phyloP scores from a whole-genome alignment of 2,113 vertebrate species.

The Arenaria interpres region DNA sequence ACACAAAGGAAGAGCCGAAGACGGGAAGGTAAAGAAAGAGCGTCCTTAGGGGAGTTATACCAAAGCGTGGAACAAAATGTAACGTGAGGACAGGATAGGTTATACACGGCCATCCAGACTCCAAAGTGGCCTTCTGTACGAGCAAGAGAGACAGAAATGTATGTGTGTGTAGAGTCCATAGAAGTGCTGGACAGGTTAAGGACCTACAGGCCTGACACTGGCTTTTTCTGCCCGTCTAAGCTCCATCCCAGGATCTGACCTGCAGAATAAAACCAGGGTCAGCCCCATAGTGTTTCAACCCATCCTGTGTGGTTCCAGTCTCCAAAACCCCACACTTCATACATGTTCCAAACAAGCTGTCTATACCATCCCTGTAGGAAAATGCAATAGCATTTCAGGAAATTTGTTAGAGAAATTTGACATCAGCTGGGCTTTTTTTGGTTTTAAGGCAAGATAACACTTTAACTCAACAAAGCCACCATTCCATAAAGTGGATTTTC shows the following conservation, averaged over 20 bases:
- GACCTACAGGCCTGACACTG: not conserved
- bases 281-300: not conserved
- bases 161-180: not conserved
- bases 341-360: not conserved
- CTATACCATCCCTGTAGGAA: not conserved
- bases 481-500: not conserved
- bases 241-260: not conserved
- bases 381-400: not conserved
- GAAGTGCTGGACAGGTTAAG: not conserved
- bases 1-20: not conserved
- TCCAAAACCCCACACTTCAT: not conserved
- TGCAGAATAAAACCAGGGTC: not conserved
- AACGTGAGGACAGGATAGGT: not conserved
- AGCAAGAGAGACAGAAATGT: not conserved
- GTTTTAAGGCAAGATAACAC: not conserved
- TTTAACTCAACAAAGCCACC: not conserved
- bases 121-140: not conserved
- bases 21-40: not conserved
- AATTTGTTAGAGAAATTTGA: not conserved
- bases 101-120: not conserved
- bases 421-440: not conserved
- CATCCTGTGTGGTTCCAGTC: not conserved
- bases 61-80: not conserved
- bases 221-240: not conserved
- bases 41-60: not conserved